Conservation (phyloP, 2,888 invertebrate species). For the Euproctis similis region DNA sequence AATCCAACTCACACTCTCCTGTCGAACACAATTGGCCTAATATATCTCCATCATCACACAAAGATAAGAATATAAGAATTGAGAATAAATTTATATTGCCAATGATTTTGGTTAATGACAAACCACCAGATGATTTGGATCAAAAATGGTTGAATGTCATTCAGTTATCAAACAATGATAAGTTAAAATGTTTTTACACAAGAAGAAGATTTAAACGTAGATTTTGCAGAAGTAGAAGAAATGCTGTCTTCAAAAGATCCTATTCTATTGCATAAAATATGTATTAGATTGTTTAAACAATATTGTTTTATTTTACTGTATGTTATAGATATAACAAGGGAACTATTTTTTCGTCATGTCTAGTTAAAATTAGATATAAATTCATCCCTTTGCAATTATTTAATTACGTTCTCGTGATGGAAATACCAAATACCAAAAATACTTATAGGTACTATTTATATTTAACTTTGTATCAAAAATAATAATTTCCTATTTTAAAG, state of each 20-base stretch:
- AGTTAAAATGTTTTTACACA: slow-evolving; percentile 44
- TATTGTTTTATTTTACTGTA: no score
- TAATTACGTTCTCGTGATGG: no score
- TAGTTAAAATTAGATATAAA: no score
- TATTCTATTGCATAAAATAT: slow-evolving; percentile 55
- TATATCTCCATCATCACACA: slow-evolving; percentile 33
- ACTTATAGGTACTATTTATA: no score
- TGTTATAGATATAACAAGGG: no score
- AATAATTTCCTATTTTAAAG: no score
- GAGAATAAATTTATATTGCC: slow-evolving; percentile 39
- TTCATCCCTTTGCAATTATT: no score
- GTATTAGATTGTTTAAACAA: neutral
- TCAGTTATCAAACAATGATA: slow-evolving; percentile 46
- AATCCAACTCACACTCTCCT: slow-evolving; percentile 34
- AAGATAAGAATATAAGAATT: slow-evolving; percentile 27
- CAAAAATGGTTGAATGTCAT: slow-evolving; percentile 51
- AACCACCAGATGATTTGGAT: slow-evolving; percentile 58
- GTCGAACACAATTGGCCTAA: slow-evolving; percentile 41
- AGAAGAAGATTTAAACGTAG: slow-evolving; percentile 52
- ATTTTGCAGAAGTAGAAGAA: slow-evolving; percentile 52
- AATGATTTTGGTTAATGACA: slow-evolving; percentile 61
- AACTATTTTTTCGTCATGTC: slow-evolving; percentile 1
- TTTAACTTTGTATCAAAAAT: no score
- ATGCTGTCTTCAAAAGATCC: slow-evolving; percentile 58
- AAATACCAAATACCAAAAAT: no score